Conservation (phyloP, 2,113 vertebrate species). For the Zosterops lateralis region DNA sequence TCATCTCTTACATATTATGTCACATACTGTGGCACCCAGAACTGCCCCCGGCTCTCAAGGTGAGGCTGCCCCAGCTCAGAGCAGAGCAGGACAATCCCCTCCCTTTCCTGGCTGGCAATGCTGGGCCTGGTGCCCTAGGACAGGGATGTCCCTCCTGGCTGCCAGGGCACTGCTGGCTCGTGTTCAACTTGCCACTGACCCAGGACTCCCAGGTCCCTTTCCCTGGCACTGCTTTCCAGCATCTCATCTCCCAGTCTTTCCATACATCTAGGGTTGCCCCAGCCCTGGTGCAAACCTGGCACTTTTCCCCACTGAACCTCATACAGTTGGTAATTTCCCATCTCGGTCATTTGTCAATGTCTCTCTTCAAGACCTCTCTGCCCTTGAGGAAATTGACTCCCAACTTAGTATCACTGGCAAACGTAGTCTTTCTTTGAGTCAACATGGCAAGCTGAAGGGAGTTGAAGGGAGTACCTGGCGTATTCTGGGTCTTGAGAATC, state of each 20-base stretch:
- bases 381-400: background rate
- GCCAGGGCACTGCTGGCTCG: background rate
- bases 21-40: accelerated
- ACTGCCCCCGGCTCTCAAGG: accelerated
- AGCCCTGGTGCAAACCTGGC: background rate
- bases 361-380: background rate
- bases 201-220: background rate
- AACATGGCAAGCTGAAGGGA: background rate
- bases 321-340: accelerated
- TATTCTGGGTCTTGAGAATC: background rate
- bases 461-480: background rate
- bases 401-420: background rate
- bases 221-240: accelerated
- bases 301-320: background rate
- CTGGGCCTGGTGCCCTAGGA: background rate
- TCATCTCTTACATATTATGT: background rate
- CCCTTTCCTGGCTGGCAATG: accelerated
- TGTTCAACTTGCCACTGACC: accelerated
- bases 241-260: background rate
- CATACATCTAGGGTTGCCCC: accelerated
- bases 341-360: background rate
- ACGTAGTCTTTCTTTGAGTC: accelerated
- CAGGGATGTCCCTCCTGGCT: background rate
- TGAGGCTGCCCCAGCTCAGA: accelerated
- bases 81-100: background rate